These are phyloP conservation scores for Phacellophora camtschatica DNA, from an alignment of 30 jellyfish, hydroid and myxozoan genomes.

Conservation along the genomic window DNA sequence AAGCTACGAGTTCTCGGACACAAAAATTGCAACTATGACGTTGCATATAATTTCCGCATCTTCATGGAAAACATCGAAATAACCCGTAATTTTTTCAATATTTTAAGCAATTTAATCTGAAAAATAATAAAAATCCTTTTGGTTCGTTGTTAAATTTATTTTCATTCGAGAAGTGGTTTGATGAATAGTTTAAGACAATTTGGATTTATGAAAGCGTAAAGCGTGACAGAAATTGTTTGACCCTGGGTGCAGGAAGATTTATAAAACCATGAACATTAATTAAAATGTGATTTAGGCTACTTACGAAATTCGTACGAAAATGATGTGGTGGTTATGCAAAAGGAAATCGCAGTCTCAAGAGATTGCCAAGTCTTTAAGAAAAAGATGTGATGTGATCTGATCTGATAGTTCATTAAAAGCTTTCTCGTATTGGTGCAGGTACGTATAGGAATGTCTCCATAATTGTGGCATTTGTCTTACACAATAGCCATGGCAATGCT, in stretches of 20 bases:
- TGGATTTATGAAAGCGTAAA: not conserved
- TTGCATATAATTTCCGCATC: too few relatives aligned
- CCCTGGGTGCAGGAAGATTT: slow-evolving; percentile 2
- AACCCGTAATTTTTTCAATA: too few relatives aligned
- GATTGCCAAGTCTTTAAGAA: slow-evolving; percentile 47
- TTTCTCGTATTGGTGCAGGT: not conserved
- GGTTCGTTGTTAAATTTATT: too few relatives aligned
- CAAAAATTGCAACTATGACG: too few relatives aligned
- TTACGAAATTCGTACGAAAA: slow-evolving; percentile 17
- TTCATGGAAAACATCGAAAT: too few relatives aligned
- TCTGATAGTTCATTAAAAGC: not conserved
- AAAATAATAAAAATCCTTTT: too few relatives aligned
- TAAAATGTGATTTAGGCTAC: slow-evolving; percentile 13
- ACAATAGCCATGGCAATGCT: not conserved
- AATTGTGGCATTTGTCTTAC: not conserved
- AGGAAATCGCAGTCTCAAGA: slow-evolving; percentile 70
- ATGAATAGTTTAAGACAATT: too few relatives aligned
- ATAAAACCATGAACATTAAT: slow-evolving; percentile 40
- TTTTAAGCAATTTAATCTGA: too few relatives aligned
- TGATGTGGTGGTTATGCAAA: slow-evolving; percentile 33
- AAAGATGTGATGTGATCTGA: slow-evolving; percentile 50
- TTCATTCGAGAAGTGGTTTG: too few relatives aligned
- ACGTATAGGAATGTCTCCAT: too few relatives aligned
- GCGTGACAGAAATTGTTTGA: not conserved
- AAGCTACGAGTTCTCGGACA: too few relatives aligned